Evolutionary conservation across 2,113 vertebrate species (phyloP), one percentile per base, ranked within the genome.

Genomic region (Nothocercus julius): DNA sequence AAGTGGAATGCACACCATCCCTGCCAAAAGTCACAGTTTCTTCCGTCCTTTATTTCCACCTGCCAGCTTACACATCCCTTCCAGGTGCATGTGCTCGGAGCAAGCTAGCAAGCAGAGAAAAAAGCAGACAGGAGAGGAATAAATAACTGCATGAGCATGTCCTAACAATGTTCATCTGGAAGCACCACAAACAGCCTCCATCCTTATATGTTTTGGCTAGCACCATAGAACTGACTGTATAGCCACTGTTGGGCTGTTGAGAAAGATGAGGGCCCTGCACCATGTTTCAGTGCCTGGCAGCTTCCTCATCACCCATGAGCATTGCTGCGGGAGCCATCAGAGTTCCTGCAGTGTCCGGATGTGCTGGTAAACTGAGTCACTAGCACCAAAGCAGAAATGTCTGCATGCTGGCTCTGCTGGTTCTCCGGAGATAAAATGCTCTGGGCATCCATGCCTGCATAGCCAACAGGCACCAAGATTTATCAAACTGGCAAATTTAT

Each of bases 371-470:
- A 13, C 11, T 2, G 27, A 59, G 73, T 10, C 64, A 67, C 7
- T 75, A 18, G 76, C 7, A 49, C n/a, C 77, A 45, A n/a, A 32
- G 17, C 10, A 13, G 59, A 1, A 8, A 17, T 63, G 27, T 5
- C 56, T 45, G 76, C 30, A 58, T 7, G 4, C 3, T 0, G 0
- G 4, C 7, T 47, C 15, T 70, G 34, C 17, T 70, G 49, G 7
- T 18, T 66, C 13, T 59, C 25, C 28, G 30, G 21, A 14, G 79
- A 21, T 14, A 8, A 63, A 36, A 7, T 13, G 17, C 6, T 15
- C 1, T 13, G 5, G 62, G 21, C 28, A 34, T 54, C 15, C 30
- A 20, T 38, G 11, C 10, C 24, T 36, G 34, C 45, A 13, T 13
- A 34, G 24, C 11, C 7, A n/a, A 9, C 40, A 64, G 42, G 82